These are phyloP conservation scores for Dastarcus helophoroides DNA, from an alignment of 2,888 invertebrate genomes.

Conservation along the genomic window DNA sequence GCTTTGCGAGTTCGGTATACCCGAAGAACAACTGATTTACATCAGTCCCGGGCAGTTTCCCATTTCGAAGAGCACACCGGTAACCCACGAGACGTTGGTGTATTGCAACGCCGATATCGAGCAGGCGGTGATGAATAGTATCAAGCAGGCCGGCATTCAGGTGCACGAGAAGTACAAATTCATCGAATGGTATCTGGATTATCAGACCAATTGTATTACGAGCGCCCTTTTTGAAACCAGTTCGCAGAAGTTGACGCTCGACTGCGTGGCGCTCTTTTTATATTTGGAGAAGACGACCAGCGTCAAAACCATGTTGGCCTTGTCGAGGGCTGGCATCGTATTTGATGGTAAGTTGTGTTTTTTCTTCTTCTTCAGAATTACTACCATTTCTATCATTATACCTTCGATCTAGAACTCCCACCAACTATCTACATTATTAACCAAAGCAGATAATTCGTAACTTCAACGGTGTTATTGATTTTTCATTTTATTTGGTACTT, in stretches of 20 bases:
- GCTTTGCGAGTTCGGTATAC: constrained; percentile 47
- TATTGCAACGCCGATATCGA: constrained; percentile 40
- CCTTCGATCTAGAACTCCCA: too few species aligned
- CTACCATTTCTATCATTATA: too few species aligned
- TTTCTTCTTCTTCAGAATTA: background rate
- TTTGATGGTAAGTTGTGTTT: constrained; percentile 22
- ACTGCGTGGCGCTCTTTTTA: constrained; percentile 46
- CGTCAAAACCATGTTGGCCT: constrained; percentile 37
- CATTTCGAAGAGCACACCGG: too few species aligned
- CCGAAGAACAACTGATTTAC: constrained; percentile 41
- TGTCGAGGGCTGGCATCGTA: constrained; percentile 36
- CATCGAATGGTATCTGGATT: constrained; percentile 40
- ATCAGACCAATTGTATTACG: constrained; percentile 22
- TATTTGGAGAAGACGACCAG: constrained; percentile 45
- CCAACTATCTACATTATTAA: too few species aligned
- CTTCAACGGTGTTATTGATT: too few species aligned
- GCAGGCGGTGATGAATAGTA: constrained; percentile 36
- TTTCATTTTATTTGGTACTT: too few species aligned
- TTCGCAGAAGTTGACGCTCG: constrained; percentile 34
- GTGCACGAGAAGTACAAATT: constrained; percentile 44
- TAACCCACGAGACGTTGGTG: constrained; percentile 10
- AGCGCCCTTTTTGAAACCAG: constrained; percentile 42
- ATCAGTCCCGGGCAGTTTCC: constrained; percentile 14
- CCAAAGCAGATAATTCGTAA: too few species aligned
- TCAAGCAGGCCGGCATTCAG: constrained; percentile 31